Base-by-base conservation (phyloP, 2,797 vertebrate species). In the Amphiprion clarkii region DNA sequence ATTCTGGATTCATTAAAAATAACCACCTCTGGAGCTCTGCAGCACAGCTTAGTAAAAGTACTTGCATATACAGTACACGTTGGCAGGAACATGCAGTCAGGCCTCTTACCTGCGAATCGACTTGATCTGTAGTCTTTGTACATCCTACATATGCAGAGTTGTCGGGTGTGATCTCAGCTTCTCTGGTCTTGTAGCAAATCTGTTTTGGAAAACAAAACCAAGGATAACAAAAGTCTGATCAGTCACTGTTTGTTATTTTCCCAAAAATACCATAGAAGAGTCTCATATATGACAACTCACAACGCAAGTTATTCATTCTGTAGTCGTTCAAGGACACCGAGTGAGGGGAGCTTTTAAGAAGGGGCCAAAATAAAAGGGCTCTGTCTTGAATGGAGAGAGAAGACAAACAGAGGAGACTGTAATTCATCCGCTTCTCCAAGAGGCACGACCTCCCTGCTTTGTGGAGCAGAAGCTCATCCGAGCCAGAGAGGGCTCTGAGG, bases 41-140 rank as follows among this genome's bases (percentile, higher is more conserved):
- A 65, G 44, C 6, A 39, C 33, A 67, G 23, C 6, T 42, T 36
- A 23, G 25, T 31, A 6, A 14, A 52, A 46, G 51, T 7, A 57
- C 21, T 42, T 14, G 42, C 36, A 40, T 10, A 16, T 17, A 49
- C 17, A 69, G 44, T 5, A 25, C 11, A 36, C 40, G 33, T 17
- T 3, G 13, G 27, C 53, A 66, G 25, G 2, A 51, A 52, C 5
- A 42, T 44, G 54, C 53, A 73, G 17, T 40, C 54, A n/a, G 33
- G 59, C 61, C 57, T 85, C 93, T 92, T 91, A 95, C 95, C 93
- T 89, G 90, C 65, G 74, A 87, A 88, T 89, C 89, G 71, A 73
- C 86, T 87, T 70, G 92, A 73, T 89, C 92, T 93, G 90, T 79
- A 91, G 80, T 94, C 93, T 89, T 93, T 92, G 93, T 89, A 93